Base-by-base conservation (phyloP, 1,140 invertebrate species). In the Zaprionus camerounensis region DNA sequence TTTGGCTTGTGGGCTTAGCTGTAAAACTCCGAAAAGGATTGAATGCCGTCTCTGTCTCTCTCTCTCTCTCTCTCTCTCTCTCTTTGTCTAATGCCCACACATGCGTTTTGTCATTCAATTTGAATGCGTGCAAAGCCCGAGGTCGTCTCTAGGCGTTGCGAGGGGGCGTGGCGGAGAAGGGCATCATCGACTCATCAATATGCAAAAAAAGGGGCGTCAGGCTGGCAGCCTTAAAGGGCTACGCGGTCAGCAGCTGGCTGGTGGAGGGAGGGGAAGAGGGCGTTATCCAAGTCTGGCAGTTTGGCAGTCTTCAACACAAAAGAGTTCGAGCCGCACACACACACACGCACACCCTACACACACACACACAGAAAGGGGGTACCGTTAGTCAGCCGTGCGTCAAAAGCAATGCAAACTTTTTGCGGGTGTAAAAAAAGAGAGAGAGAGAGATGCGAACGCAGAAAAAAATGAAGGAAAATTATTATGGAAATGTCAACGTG, bases 401-500 rank as follows among this genome's bases (percentile, higher is more conserved):
- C 85, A 85, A 88, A 90, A 85, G 85, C 79, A 88, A 90, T 80
- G 81, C 85, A 81, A 88, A 88, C 85, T 88, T 88, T 88, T 68
- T 78, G 59, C 53, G 58, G 70, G 69, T 58, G 15, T 22, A n/a
- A 36, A 79, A 70, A 80, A 57, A 65, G 44, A 64, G 36, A 51
- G 26, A 62, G 61, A 49, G 20, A 64, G 57, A 66, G 57, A 34
- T 22, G 28, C 46, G 69, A 68, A 61, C 56, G 46, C 51, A 44
- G 11, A 67, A 12, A 38, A 77, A 82, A 73, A 81, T 69, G 74
- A 78, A 88, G 81, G 81, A 81, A 82, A 88, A 88, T 88, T 90
- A 88, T 88, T 90, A 90, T 88, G 84, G 84, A 88, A 88, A 88
- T 88, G 84, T 90, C 84, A 88, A 88, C 84, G 85, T 84, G 79